Base-by-base conservation (phyloP, 2,113 vertebrate genomes). In the Chloropsis cyanopogon region DNA sequence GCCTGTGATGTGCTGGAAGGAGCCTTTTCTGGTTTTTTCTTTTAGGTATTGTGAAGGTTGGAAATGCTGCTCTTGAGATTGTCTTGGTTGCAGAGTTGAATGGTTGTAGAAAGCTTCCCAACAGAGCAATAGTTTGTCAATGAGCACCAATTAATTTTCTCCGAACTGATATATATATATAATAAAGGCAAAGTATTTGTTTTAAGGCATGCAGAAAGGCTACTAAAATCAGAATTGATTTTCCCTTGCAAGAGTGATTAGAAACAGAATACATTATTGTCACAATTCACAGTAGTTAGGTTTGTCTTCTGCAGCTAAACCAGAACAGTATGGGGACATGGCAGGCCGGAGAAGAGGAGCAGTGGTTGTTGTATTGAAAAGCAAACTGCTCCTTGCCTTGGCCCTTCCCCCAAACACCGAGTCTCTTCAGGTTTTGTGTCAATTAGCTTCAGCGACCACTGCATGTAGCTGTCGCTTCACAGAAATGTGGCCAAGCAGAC, bases 391-490 rank as follows among this genome's bases (percentile, higher is more conserved):
- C 16, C 20, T 13, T 5, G 7, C 28, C 46, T 69, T 64, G 35
- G 31, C n/a, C 29, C 44, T 72, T 12, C 23, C 23, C 7, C 5
- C 5, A 31, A 17, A 10, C 2, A 7, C 33, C 4, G 1, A 6
- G 7, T 68, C 31, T 71, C 44, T 54, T 44, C 31, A 75, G 56
- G 18, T 46, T 64, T 47, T 24, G 41, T 82, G 91, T 92, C 91
- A 92, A 12, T 95, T 71, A 85, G 46, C 81, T 59, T 14, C 44
- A 39, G 33, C 25, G 8, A 89, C 96, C 94, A 93, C 95, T 96
- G 94, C 95, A 96, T 96, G 95, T 96, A 96, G 96, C 94, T 95
- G 89, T 96, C 42, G 93, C 86, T 87, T 93, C 91, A 87, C 73
- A 79, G 57, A 89, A 95, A 72, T 42, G 21, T 0, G 24, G 53